Evolutionary conservation across 2,113 vertebrate genomes (phyloP), one percentile per base, ranked within the genome.

Genomic region (Polypterus bichir): DNA sequence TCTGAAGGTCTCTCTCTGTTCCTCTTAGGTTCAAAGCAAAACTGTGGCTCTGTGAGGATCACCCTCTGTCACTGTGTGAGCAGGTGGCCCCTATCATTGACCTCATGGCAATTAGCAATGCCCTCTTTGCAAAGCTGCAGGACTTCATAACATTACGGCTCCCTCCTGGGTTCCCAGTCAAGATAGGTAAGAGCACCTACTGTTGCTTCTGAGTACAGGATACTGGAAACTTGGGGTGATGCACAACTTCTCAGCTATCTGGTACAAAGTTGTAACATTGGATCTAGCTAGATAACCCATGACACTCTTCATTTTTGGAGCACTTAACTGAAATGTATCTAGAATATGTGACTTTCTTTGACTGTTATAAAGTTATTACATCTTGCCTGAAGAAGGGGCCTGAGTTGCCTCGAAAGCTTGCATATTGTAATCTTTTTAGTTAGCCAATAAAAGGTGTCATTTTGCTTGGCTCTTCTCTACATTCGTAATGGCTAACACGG

Each of bases 41-140:
- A 82, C 72, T 98, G 73, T 98, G 95, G 94, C 73, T 98, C 72
- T 98, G 94, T 59, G 95, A 98, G 80, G 91, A 93, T 71, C 95
- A 97, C 56, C 95, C 95, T 45, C 83, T 98, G 72, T 97, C 95
- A 62, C 85, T 98, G 77, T 81, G 84, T 5, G 92, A 97, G 70
- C 95, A 97, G 80, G 95, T 98, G 66, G 91, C 88, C 59, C 95
- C 95, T 65, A 97, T 98, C 83, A 94, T 98, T 3, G 95, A 98
- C 77, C 92, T 98, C 75, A 98, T 98, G 95, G 95, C 95, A 11
- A 92, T 97, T 79, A 97, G 93, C 72, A 98, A 97, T 4, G 84
- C 93, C 2, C 88, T 96, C 58, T 98, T 98, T 46, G 94, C 95
- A 68, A 98, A 98, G 70, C 88, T 98, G 71, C 84, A 92, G 47